Base-by-base conservation (phyloP, 1,140 invertebrate species). In the Ips typographus region DNA sequence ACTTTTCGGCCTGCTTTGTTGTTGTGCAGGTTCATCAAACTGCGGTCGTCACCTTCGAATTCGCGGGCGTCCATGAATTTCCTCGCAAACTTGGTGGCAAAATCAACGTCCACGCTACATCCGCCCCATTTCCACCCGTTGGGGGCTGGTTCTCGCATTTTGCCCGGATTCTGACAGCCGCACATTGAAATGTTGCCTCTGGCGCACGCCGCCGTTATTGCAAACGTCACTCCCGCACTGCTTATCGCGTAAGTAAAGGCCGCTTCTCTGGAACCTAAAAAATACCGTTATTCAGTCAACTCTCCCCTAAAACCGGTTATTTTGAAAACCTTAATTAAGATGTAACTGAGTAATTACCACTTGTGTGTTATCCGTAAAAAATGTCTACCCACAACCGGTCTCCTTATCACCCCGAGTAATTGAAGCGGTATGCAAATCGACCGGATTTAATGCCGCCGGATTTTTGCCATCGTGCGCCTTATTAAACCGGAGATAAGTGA, bases 21-120 rank as follows among this genome's bases (percentile, higher is more conserved):
- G 81, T 99, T 99, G 81, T 99, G 96, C 41, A 98, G 84, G 83
- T 99, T 98, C 94, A 98, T 98, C 71, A 96, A 82, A 60, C 91
- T 92, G 42, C 95, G 84, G 2, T 91, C 91, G 79, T 95, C 91
- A 0, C 87, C 85, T 78, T 94, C 92, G 63, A 94, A 83, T 78
- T 95, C 90, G 61, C 93, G 83, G 53, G 92, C 89, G 81, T 96
- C 93, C 71, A 95, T 85, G 82, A 95, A 95, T 76, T 88, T 88
- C 55, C 92, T 83, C 38, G 92, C 88, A 78, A 93, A 90, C 71
- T 87, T 84, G 78, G 91, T 88, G 5, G 93, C 92, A 72, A 87
- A 93, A 6, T 87, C 86, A 37, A 93, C 87, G 74, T 93, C 90
- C 0, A 90, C 91, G 71, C 91, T 92, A 75, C 94, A 96, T 0